These are phyloP conservation scores for Catagonus wagneri DNA, from an alignment of 2,113 vertebrate genomes.

Conservation along the genomic window DNA sequence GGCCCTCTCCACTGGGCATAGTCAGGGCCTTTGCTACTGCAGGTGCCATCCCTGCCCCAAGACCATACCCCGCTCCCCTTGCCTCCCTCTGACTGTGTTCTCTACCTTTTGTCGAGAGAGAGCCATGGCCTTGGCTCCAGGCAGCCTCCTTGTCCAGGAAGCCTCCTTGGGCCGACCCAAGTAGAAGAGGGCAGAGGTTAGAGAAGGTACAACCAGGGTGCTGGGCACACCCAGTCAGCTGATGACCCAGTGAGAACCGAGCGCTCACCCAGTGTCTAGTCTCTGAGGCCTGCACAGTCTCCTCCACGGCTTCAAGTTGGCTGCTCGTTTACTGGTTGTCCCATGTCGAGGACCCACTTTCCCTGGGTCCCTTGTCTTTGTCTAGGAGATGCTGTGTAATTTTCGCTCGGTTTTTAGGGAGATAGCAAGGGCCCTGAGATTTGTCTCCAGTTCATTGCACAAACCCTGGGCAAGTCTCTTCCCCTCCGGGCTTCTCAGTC, in stretches of 20 bases:
- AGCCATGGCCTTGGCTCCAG: background rate
- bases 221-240: background rate
- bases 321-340: background rate
- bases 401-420: slow-evolving; percentile 20
- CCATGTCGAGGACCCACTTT: background rate
- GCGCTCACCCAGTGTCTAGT: background rate
- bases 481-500: background rate
- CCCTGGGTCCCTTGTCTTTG: background rate
- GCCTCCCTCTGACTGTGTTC: background rate
- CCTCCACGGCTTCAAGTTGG: background rate
- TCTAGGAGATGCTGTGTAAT: background rate
- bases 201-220: background rate
- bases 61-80: background rate
- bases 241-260: background rate
- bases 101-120: background rate
- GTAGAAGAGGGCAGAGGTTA: background rate
- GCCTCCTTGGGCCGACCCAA: background rate
- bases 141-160: background rate
- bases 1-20: background rate
- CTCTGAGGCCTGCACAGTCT: background rate
- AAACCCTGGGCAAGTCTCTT: slow-evolving; percentile 6
- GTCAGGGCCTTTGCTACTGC: background rate
- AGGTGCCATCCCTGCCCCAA: background rate
- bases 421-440: background rate
- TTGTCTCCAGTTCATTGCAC: background rate